A percentile compares a stretch with the other conserved stretches of the same genome.
These are phyloP conservation scores for Xenopus petersii DNA, from an alignment of 2,797 vertebrate species.

Conservation along the genomic window DNA sequence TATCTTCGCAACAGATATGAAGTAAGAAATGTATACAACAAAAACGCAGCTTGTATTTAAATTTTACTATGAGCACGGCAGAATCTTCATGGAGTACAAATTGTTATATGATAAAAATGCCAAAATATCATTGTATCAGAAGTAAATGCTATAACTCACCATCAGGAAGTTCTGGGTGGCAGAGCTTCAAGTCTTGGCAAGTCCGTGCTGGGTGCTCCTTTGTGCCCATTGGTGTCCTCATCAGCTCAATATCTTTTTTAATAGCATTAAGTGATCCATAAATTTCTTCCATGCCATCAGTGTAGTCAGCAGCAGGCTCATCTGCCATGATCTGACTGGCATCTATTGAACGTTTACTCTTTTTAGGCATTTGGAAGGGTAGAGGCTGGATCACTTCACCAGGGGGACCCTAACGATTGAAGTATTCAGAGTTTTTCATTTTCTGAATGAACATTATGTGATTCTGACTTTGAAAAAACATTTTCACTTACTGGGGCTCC, in stretches of 20 bases:
- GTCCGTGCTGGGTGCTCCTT: constrained; percentile 83
- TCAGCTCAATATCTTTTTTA: constrained; percentile 81
- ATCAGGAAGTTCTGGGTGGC: constrained; percentile 76
- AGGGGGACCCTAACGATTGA: constrained; percentile 71
- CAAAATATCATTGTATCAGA: too few relatives aligned
- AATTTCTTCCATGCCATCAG: constrained; percentile 81
- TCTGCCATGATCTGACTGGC: constrained; percentile 67
- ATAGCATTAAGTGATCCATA: constrained; percentile 83
- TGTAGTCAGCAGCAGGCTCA: constrained; percentile 61
- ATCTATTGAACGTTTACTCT: constrained; percentile 85
- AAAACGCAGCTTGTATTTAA: too few relatives aligned
- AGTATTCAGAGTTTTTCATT: not conserved
- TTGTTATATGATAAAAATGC: too few relatives aligned
- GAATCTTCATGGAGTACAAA: too few relatives aligned
- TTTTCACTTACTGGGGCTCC: constrained; percentile 80
- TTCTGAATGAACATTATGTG: not conserved
- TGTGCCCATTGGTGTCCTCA: constrained; percentile 81
- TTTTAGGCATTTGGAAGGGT: constrained; percentile 80
- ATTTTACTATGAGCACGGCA: too few relatives aligned
- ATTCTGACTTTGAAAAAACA: not conserved
- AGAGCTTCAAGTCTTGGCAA: constrained; percentile 86
- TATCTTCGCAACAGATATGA: too few relatives aligned
- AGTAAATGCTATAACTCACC: constrained; percentile 60
- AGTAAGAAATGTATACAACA: too few relatives aligned
- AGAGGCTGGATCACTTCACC: constrained; percentile 89